Evolutionary conservation across 2,113 vertebrate species (phyloP).

Genomic region (Ailuropoda melanoleuca): DNA sequence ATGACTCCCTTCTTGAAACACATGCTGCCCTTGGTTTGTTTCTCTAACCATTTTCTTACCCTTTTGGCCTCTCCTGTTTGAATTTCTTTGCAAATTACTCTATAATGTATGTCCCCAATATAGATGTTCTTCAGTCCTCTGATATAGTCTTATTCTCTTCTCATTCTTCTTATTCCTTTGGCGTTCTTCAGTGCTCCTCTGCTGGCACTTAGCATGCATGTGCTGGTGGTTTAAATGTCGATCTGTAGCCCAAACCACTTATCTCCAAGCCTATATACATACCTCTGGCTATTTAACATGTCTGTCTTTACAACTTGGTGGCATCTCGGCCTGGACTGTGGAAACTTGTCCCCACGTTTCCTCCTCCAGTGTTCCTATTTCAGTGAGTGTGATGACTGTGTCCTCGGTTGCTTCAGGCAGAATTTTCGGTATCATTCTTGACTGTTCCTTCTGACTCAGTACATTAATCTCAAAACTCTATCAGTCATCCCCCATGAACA

Average conservation of each 20-base stretch:
- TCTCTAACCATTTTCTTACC: not conserved
- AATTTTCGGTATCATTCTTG: not conserved
- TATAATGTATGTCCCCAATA: not conserved
- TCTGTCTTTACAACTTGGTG: not conserved
- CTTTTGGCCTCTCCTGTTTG: not conserved
- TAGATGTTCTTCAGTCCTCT: not conserved
- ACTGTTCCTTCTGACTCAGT: too few species aligned
- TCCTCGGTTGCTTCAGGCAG: not conserved
- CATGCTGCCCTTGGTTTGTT: not conserved
- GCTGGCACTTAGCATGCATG: fast-evolving
- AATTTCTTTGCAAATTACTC: not conserved
- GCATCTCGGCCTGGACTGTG: not conserved
- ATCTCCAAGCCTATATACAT: fast-evolving
- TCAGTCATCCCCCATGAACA: not conserved
- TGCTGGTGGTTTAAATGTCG: too few species aligned
- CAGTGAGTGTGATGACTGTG: not conserved
- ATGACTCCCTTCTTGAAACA: not conserved
- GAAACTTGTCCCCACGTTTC: not conserved
- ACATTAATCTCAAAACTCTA: not conserved
- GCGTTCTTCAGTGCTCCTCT: not conserved
- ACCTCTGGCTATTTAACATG: not conserved
- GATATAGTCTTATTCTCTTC: not conserved
- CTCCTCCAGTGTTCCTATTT: not conserved
- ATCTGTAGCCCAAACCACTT: not conserved
- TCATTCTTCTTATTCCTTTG: not conserved